Evolutionary conservation across 2,888 invertebrate genomes (phyloP), one percentile per base, ranked within the genome.

Genomic region (Cephus runcator): DNA sequence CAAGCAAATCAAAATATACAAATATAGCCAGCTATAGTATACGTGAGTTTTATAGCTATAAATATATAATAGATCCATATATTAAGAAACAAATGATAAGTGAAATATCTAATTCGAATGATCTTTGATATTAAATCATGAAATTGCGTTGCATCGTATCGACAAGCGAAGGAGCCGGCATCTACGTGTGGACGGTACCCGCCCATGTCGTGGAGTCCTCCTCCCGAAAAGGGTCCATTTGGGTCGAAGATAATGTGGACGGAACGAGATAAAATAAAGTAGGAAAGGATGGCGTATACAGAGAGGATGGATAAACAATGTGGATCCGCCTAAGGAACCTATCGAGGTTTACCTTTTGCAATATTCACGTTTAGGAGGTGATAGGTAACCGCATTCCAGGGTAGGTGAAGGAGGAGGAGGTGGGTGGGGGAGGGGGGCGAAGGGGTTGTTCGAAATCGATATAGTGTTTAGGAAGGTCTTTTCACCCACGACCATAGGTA

Each of bases 391-490:
- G 81, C 80, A 79, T 81, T 69, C 77, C 80, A 79, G 81, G 78
- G 79, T 76, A 79, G 76, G 82, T 81, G 82, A 82, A 80, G 79
- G 77, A 81, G 80, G 81, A 79, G 79, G 77, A 77, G 76, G 82
- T n/a, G 3, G 33, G 33, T 3, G 81, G 81, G 11, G 82, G 79
- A 77, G 3, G 36, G 1, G 36, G 12, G n/a, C 75, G 69, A 69
- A 69, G 36, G 36, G 15, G 40, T 76, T 76, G 82, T 82, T 83
- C 84, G 85, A 88, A 87, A 90, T 89, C 88, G 85, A 89, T 89
- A 88, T 86, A 85, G 85, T 87, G 86, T 87, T 90, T 86, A 85
- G 87, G 83, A 84, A 85, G 85, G 84, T 86, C 86, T 87, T 87
- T 88, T 84, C 86, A 85, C 84, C 85, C 84, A 86, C 87, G 85